These are phyloP conservation scores for Stenodera caucasica DNA, from an alignment of 2,888 invertebrate species.

Conservation along the genomic window DNA sequence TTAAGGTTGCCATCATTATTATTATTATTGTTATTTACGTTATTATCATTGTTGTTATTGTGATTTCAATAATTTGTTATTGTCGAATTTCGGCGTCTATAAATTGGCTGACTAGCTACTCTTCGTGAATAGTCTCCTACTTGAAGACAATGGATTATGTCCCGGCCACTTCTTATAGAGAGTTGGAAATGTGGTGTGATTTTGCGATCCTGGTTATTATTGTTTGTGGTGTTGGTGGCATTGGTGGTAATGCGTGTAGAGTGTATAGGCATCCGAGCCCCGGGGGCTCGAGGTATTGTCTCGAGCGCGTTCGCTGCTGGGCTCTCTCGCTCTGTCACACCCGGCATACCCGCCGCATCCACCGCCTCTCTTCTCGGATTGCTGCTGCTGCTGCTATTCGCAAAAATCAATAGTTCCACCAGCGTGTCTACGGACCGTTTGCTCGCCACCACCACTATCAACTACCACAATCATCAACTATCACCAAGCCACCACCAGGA, in stretches of 20 bases:
- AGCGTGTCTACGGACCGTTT: conserved; percentile 38
- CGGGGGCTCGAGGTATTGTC: conserved; percentile 32
- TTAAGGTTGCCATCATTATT: not conserved
- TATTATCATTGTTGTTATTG: not conserved
- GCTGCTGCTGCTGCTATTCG: conserved; percentile 10
- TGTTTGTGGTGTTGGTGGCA: conserved; percentile 6
- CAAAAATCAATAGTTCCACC: conserved; percentile 49
- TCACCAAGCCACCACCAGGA: not conserved
- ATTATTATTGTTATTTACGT: not conserved
- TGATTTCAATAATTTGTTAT: not conserved
- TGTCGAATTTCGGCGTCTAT: not conserved
- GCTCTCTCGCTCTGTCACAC: conserved; percentile 34
- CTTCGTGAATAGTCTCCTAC: not conserved
- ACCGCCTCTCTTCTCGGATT: conserved; percentile 36
- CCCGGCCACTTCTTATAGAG: not conserved
- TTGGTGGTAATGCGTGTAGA: not conserved
- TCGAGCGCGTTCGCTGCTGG: conserved; percentile 27
- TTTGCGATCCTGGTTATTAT: conserved; percentile 15
- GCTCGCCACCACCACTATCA: conserved; percentile 38
- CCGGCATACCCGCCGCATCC: conserved; percentile 37
- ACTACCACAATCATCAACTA: conserved; percentile 23
- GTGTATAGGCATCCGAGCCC: conserved; percentile 24
- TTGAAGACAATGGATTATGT: not conserved
- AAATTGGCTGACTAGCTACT: not conserved
- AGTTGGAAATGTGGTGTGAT: conserved; percentile 6